phyloP scores from a whole-genome alignment of 1,140 invertebrate genomes.

The Drosophila paulistorum region DNA sequence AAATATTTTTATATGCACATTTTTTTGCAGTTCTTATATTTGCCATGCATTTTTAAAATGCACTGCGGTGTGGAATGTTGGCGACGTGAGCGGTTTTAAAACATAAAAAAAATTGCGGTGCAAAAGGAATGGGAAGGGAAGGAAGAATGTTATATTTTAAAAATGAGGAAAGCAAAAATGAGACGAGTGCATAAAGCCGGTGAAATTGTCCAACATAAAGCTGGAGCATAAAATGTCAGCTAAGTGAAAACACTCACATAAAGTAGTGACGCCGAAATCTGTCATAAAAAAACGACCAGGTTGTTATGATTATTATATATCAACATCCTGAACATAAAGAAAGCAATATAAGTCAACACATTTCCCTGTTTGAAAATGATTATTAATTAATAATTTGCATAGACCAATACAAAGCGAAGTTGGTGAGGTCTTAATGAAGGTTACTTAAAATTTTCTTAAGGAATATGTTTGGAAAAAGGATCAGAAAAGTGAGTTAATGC shows the following conservation, averaged over 20 bases:
- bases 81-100: conserved; percentile 48
- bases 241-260: conserved; percentile 50
- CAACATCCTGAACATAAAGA: neutral
- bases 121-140: neutral
- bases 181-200: conserved; percentile 51
- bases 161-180: conserved; percentile 17
- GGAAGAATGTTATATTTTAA: conserved; percentile 4
- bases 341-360: neutral
- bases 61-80: conserved; percentile 54
- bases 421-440: no score
- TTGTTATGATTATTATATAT: conserved; percentile 33
- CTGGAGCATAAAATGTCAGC: conserved; percentile 44
- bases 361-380: no score
- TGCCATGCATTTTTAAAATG: conserved; percentile 54
- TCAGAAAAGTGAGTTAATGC: no score
- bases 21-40: conserved; percentile 50
- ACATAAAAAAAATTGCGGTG: conserved; percentile 22
- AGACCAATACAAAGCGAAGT: no score
- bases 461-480: no score
- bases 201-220: conserved; percentile 41
- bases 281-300: conserved; percentile 16
- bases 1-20: conserved; percentile 11
- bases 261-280: conserved; percentile 38
- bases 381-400: no score
- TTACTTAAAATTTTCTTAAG: no score